Evolutionary conservation across 1,140 invertebrate species (phyloP).

Genomic region (Diuraphis noxia): DNA sequence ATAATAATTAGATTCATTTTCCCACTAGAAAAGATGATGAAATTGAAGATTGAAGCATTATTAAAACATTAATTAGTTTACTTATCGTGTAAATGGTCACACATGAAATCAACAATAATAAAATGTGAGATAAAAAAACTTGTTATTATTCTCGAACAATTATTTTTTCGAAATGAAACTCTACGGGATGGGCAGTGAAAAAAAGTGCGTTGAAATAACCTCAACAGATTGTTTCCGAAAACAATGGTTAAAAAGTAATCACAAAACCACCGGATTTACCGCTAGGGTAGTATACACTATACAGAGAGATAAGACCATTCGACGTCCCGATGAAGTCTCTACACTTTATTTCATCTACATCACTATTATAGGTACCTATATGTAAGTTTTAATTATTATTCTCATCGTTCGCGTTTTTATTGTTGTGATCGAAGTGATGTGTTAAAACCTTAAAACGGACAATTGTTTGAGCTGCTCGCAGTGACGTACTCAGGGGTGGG

Average conservation of each 20-base stretch:
- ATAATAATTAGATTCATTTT: too few species aligned
- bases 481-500: too few species aligned
- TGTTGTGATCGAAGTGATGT: neutral
- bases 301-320: neutral
- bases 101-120: too few species aligned
- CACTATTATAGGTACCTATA: too few species aligned
- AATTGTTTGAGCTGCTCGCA: neutral
- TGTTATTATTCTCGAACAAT: neutral
- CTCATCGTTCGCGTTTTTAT: neutral
- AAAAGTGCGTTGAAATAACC: neutral
- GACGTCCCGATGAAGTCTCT: neutral
- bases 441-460: neutral
- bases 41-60: too few species aligned
- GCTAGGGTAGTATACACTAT: too few species aligned
- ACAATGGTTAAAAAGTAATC: neutral
- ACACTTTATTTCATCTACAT: neutral
- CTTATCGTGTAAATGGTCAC: too few species aligned
- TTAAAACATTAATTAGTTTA: too few species aligned
- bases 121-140: too few species aligned
- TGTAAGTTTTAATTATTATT: neutral
- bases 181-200: fast-evolving
- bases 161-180: neutral
- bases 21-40: too few species aligned
- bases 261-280: neutral
- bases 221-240: neutral